Conservation (phyloP, 2,113 vertebrate genomes). For the Cairina moschata region DNA sequence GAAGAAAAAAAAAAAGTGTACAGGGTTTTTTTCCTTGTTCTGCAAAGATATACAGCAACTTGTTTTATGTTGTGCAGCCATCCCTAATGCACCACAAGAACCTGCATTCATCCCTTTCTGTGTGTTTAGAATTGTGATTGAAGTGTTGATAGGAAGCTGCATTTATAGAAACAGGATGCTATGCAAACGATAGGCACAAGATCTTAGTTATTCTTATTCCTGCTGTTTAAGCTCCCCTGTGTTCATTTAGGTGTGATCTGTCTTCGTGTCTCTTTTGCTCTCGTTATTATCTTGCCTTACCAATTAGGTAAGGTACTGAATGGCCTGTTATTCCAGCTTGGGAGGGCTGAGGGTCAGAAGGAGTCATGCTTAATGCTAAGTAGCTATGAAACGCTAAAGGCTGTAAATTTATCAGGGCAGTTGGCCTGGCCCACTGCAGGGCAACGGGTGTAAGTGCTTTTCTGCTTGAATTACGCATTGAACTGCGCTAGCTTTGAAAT, state of each 20-base stretch:
- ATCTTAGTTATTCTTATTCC: constrained; percentile 36
- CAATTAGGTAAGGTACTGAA: background rate
- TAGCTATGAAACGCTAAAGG: background rate
- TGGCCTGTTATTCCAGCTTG: constrained; percentile 11
- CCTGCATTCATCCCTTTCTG: background rate
- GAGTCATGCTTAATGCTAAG: constrained; percentile 43
- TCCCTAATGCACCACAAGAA: background rate
- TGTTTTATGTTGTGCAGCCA: background rate
- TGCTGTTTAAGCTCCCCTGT: constrained; percentile 52
- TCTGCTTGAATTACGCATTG: background rate
- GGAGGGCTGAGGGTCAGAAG: constrained; percentile 38
- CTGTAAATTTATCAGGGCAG: constrained; percentile 4
- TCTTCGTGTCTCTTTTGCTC: constrained; percentile 29
- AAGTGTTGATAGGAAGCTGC: constrained; percentile 34
- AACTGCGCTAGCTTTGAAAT: constrained; percentile 21
- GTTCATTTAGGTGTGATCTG: constrained; percentile 57
- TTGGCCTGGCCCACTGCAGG: background rate
- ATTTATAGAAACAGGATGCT: constrained; percentile 30
- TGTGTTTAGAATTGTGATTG: background rate
- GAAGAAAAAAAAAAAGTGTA: background rate
- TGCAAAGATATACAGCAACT: background rate
- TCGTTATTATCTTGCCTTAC: constrained; percentile 43
- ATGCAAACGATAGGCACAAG: constrained; percentile 26
- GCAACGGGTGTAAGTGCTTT: background rate
- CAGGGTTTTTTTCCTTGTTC: background rate